A percentile compares a stretch with the other conserved stretches of the same genome.
phyloP scores from a whole-genome alignment of 2,797 vertebrate genomes.

The Eidolon dupreanum region DNA sequence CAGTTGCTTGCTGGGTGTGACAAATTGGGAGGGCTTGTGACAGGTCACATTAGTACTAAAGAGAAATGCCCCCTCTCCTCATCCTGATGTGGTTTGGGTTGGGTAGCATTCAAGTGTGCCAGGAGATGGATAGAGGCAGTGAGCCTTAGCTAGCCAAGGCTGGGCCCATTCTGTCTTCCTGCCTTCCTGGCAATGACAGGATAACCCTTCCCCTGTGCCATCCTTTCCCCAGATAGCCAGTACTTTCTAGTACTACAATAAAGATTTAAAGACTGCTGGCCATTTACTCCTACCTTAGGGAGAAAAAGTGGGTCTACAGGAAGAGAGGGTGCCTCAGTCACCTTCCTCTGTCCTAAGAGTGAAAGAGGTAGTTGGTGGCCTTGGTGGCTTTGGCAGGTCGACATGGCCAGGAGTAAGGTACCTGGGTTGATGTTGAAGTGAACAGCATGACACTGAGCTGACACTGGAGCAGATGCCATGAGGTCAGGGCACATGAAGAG shows the following conservation, averaged over 20 bases:
- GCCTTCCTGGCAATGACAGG: background rate
- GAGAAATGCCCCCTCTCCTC: background rate
- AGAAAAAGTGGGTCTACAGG: slow-evolving; percentile 43
- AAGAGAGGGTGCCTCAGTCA: background rate
- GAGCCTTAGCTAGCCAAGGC: background rate
- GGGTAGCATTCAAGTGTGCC: background rate
- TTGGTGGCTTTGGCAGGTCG: background rate
- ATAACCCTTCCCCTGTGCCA: background rate
- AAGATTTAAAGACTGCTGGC: background rate
- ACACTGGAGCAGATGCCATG: too few relatives aligned
- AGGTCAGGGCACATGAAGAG: background rate
- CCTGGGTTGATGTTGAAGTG: background rate
- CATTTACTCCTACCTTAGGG: background rate
- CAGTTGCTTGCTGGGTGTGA: background rate
- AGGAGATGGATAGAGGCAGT: background rate
- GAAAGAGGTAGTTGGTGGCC: background rate
- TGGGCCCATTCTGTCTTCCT: background rate
- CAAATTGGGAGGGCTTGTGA: background rate
- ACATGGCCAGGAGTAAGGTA: background rate
- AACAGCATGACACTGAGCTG: background rate
- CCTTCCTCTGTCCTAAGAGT: background rate
- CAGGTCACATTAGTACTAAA: background rate
- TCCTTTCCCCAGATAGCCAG: background rate
- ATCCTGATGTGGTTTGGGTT: background rate
- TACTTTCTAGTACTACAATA: background rate